These are phyloP conservation scores for Hypena proboscidalis DNA, from an alignment of 2,888 invertebrate genomes.

Conservation along the genomic window DNA sequence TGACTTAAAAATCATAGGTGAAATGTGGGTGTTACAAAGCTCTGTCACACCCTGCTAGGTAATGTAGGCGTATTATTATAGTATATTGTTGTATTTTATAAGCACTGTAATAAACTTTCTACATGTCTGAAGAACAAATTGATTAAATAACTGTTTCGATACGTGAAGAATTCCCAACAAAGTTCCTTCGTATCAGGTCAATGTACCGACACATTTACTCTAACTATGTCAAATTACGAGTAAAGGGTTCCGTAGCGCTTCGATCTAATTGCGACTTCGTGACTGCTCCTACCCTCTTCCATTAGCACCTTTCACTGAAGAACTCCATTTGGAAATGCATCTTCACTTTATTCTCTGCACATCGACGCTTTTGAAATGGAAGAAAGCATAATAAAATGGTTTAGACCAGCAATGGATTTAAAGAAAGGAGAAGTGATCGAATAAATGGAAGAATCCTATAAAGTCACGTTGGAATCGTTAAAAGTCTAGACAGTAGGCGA, in stretches of 20 bases:
- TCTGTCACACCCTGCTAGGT: too few relatives aligned
- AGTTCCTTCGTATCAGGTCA: constrained; percentile 49
- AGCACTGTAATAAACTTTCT: neutral
- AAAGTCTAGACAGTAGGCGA: constrained; percentile 63
- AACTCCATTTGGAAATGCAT: constrained; percentile 24
- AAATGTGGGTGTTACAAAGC: too few relatives aligned
- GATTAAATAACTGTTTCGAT: constrained; percentile 6
- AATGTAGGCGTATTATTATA: too few relatives aligned
- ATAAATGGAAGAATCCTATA: constrained; percentile 26
- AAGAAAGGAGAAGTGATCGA: constrained; percentile 12
- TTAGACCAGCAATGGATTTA: constrained; percentile 37
- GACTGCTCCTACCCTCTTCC: constrained; percentile 72
- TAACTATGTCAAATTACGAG: constrained; percentile 77
- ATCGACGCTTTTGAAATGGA: constrained; percentile 32
- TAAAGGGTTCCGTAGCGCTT: constrained; percentile 71
- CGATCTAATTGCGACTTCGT: constrained; percentile 78
- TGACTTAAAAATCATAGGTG: too few relatives aligned
- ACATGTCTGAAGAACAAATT: constrained; percentile 5
- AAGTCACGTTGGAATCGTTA: constrained; percentile 55
- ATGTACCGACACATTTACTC: constrained; percentile 62
- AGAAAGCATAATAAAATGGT: neutral
- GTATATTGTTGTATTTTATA: too few relatives aligned
- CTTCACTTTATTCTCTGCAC: constrained; percentile 14
- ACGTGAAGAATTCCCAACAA: constrained; percentile 29
- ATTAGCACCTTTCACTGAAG: constrained; percentile 61